Evolutionary conservation across 2,797 vertebrate genomes (phyloP), one percentile per base, ranked within the genome.

Genomic region (Acanthopagrus latus): DNA sequence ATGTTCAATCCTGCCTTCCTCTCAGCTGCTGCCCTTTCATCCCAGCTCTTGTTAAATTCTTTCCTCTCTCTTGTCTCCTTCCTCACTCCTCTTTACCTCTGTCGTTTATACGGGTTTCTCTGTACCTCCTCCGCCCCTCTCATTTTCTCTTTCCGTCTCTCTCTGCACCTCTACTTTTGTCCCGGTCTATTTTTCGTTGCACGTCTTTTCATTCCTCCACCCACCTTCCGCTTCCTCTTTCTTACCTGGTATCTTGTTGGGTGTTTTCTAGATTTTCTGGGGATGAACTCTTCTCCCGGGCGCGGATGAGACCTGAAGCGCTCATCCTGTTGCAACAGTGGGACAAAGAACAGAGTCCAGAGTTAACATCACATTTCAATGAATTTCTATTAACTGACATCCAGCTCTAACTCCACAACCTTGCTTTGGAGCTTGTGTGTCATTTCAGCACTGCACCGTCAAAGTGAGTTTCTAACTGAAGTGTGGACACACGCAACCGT

Each of bases 241-340:
- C 88, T 88, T 83, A 99, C 98, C 97, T 99, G 95, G 63, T 99
- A 97, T 95, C 97, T 96, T 5, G 97, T 97, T 21, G 97, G 97
- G 86, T 98, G 96, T 92, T 95, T 97, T 86, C 96, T 96, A 57
- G 96, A 93, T 20, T 97, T 98, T 88, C 95, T 97, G 74, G 94
- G 88, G 12, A 95, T 93, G 91, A 96, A 96, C 69, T 94, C 96
- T 46, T 98, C 97, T 81, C 95, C 92, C 27, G 94, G 95, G 77
- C 92, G 95, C 51, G 93, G 93, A 83, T 92, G 94, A 74, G 96
- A 85, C 91, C 95, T 95, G 88, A 96, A 96, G 89, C 64, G 96
- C 90, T 96, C 95, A 90, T 95, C 96, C 97, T 98, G 94, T 87
- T 77, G 60, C 57, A 80, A 79, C 41, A 58, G 59, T 14, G 23